Percentiles rank a stretch among this genome's conserved stretches.
Conservation (phyloP, 2,797 vertebrate species). For the Eulemur mongoz region DNA sequence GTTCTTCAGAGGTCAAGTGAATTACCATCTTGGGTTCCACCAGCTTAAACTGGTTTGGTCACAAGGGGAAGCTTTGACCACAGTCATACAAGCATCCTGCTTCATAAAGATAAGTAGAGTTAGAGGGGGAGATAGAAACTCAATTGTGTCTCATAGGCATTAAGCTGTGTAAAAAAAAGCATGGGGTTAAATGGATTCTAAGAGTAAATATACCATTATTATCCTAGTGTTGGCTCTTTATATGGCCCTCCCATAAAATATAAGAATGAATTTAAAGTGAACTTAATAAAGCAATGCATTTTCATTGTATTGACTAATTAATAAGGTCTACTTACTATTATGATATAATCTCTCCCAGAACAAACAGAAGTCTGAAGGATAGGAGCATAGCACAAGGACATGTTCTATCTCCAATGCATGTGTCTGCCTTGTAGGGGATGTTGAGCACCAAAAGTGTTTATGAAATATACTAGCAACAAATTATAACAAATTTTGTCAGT, state of each 20-base stretch:
- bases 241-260: not conserved
- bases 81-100: not conserved
- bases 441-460: not conserved
- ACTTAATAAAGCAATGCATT: not conserved
- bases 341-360: not conserved
- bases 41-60: not conserved
- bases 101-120: not conserved
- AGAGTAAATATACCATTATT: not conserved
- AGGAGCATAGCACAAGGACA: not conserved
- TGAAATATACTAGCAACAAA: not conserved
- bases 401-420: not conserved
- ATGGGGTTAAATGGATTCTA: not conserved
- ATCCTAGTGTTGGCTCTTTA: not conserved
- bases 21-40: not conserved
- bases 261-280: not conserved
- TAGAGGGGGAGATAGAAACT: not conserved
- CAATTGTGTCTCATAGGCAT: not conserved
- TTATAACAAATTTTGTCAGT: not conserved
- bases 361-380: not conserved
- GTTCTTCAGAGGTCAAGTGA: not conserved
- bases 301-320: not conserved
- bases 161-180: not conserved
- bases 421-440: not conserved
- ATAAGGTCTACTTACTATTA: not conserved
- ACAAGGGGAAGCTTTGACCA: not conserved